Conservation (phyloP, 1,140 invertebrate species). For the Pseudomyrmex dendroicus region DNA sequence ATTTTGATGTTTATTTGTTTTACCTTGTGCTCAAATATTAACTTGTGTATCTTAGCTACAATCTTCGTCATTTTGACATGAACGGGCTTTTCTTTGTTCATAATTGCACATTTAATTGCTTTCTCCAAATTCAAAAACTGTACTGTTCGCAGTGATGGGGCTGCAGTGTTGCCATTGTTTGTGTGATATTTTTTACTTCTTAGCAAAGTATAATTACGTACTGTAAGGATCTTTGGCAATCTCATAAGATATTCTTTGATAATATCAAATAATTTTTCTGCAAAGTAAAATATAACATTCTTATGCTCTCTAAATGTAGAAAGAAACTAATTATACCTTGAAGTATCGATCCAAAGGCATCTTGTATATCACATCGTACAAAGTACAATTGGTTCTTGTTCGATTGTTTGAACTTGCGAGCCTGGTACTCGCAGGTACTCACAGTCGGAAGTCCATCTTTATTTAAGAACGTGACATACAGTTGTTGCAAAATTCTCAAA, state of each 20-base stretch:
- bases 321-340: slow-evolving; percentile 37
- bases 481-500: slow-evolving; percentile 44
- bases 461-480: slow-evolving; percentile 16
- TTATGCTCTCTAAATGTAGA: background rate
- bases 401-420: background rate
- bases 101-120: background rate
- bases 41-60: background rate
- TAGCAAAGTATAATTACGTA: background rate
- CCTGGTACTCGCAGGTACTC: background rate
- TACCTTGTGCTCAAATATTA: slow-evolving; percentile 57
- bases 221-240: background rate
- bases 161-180: background rate
- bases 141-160: background rate
- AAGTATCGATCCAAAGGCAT: slow-evolving; percentile 41
- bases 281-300: background rate
- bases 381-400: slow-evolving; percentile 3
- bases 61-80: background rate
- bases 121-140: slow-evolving; percentile 15
- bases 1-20: background rate
- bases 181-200: background rate
- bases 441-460: background rate
- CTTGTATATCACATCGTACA: slow-evolving; percentile 35
- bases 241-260: background rate
- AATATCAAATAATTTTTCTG: slow-evolving; percentile 43
- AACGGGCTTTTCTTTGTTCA: background rate